phyloP scores from a whole-genome alignment of 2,797 vertebrate genomes.

The Periophthalmus magnuspinnatus region DNA sequence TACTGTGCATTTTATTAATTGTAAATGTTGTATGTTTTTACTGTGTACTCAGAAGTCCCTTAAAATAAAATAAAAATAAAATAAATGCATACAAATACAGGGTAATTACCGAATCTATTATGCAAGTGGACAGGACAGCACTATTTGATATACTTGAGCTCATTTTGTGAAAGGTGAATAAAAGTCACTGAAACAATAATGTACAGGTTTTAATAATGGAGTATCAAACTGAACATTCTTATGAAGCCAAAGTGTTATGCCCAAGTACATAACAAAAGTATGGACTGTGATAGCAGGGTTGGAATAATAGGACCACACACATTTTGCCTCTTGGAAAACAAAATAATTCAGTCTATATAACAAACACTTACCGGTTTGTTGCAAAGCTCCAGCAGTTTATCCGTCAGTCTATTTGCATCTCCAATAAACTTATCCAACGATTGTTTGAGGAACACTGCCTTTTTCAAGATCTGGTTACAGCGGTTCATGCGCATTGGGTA shows the following conservation, averaged over 20 bases:
- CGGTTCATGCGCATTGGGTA: slow-evolving; percentile 92
- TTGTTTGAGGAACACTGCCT: slow-evolving; percentile 87
- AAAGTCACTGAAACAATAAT: not conserved
- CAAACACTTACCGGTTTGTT: slow-evolving; percentile 87
- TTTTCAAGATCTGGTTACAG: slow-evolving; percentile 95
- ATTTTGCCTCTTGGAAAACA: not conserved
- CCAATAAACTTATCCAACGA: slow-evolving; percentile 92
- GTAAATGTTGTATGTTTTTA: no score
- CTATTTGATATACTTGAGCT: not conserved
- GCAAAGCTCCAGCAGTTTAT: slow-evolving; percentile 94
- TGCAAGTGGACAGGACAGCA: not conserved
- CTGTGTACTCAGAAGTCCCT: no score
- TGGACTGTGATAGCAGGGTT: not conserved
- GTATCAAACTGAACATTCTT: no score
- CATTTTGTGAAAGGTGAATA: not conserved
- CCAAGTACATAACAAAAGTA: not conserved
- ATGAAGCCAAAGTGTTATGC: not conserved
- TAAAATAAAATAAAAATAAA: no score
- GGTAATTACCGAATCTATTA: not conserved
- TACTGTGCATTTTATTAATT: no score
- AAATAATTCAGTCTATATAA: not conserved
- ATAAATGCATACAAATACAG: not conserved
- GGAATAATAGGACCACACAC: no score
- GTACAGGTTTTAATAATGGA: not conserved
- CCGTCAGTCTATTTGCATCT: slow-evolving; percentile 90